Conservation (phyloP, 92 coral and sea anemone genomes). For the Nematostella vectensis region DNA sequence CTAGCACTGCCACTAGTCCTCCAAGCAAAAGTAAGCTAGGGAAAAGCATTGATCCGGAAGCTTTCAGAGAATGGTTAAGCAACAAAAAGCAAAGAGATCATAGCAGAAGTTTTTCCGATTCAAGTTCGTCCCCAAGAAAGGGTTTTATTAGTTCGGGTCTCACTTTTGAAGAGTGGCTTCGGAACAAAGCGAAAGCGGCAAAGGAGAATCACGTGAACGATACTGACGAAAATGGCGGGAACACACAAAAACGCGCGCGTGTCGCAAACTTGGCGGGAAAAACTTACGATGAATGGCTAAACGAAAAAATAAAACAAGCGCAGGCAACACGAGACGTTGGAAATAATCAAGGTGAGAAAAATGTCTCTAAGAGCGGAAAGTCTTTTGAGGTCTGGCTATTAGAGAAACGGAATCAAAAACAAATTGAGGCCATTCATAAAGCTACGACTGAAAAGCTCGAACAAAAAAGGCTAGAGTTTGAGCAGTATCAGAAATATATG, state of each 20-base stretch:
- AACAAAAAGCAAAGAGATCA: slow-evolving; percentile 39
- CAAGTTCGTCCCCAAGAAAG: slow-evolving; percentile 30
- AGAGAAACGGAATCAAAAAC: slow-evolving; percentile 67
- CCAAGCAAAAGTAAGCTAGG: slow-evolving; percentile 42
- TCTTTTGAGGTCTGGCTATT: slow-evolving; percentile 72
- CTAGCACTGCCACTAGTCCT: slow-evolving; percentile 51
- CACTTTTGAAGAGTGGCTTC: slow-evolving; percentile 88
- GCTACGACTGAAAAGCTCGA: slow-evolving; percentile 58
- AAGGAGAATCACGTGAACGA: slow-evolving; percentile 26
- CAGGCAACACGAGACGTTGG: slow-evolving; percentile 6
- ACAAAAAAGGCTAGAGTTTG: slow-evolving; percentile 37
- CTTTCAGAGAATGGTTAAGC: slow-evolving; percentile 83
- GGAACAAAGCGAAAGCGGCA: slow-evolving; percentile 40
- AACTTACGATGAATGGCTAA: slow-evolving; percentile 69
- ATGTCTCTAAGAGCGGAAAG: slow-evolving; percentile 56
- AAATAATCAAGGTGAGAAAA: slow-evolving; percentile 11
- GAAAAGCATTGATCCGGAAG: slow-evolving; percentile 65
- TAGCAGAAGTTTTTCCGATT: slow-evolving; percentile 39
- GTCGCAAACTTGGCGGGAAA: slow-evolving; percentile 51
- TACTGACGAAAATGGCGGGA: slow-evolving; percentile 18
- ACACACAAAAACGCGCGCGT: slow-evolving; percentile 19
- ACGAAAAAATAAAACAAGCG: slow-evolving; percentile 50
- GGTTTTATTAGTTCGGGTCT: slow-evolving; percentile 51
- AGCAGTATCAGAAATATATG: slow-evolving; percentile 42
- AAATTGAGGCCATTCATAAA: slow-evolving; percentile 59